phyloP scores from a whole-genome alignment of 2,113 vertebrate species.

The Malurus melanocephalus region DNA sequence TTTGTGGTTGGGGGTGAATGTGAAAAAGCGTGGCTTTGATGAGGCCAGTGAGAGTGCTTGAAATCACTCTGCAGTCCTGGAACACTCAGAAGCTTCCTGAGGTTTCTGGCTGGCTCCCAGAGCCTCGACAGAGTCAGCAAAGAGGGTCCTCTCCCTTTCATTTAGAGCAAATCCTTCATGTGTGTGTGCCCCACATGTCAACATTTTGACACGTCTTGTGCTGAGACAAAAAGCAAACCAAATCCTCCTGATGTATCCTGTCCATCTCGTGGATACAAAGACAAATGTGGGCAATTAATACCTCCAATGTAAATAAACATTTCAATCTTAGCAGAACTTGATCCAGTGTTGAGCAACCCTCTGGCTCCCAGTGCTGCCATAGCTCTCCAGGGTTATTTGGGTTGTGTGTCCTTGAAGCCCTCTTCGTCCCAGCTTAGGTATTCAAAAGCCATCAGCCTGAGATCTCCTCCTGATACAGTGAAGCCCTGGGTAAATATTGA shows the following conservation, averaged over 20 bases:
- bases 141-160: background rate
- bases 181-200: background rate
- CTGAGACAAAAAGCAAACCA: background rate
- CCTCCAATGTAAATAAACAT: background rate
- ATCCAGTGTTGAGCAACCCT: background rate
- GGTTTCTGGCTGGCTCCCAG: background rate
- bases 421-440: background rate
- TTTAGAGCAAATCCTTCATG: background rate
- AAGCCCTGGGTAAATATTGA: conserved; percentile 19
- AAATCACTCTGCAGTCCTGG: background rate
- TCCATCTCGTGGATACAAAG: background rate
- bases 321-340: background rate
- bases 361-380: rapidly evolving
- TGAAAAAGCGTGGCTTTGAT: background rate
- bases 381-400: background rate
- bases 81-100: background rate
- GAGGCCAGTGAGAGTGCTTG: background rate
- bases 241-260: background rate
- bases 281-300: background rate
- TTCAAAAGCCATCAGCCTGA: background rate
- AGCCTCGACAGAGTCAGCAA: background rate
- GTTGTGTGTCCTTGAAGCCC: background rate
- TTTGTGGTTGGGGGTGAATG: rapidly evolving
- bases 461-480: background rate
- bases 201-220: background rate